phyloP scores from a whole-genome alignment of 2,888 invertebrate genomes.

The Lasioglossum morio region DNA sequence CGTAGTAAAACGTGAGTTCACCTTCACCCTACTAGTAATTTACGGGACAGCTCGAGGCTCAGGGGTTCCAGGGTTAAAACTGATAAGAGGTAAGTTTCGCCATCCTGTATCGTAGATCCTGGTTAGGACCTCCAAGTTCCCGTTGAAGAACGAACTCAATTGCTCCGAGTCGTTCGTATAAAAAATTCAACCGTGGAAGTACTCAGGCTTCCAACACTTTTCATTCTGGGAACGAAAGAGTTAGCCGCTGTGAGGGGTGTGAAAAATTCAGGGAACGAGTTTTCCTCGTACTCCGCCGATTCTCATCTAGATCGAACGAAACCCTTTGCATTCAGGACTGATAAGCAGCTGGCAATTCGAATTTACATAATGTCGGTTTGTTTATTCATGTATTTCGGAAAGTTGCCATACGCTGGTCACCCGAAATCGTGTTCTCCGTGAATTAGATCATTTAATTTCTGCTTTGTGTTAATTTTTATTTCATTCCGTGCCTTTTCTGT shows the following conservation, averaged over 20 bases:
- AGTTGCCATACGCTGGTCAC: background rate
- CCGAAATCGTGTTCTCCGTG: too few species aligned
- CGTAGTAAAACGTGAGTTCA: background rate
- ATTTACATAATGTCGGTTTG: background rate
- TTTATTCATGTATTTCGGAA: background rate
- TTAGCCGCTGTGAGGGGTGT: background rate
- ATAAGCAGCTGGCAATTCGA: background rate
- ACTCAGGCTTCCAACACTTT: slow-evolving; percentile 17
- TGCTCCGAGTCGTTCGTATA: background rate
- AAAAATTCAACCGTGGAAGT: slow-evolving; percentile 26
- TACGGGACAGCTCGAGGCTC: background rate
- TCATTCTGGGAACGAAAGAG: slow-evolving; percentile 21
- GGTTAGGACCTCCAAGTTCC: background rate
- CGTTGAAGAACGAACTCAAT: background rate
- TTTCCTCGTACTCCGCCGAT: background rate
- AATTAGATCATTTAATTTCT: too few species aligned
- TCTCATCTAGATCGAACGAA: background rate
- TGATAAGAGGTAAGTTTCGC: background rate
- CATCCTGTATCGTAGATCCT: background rate
- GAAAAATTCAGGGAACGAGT: slow-evolving; percentile 28
- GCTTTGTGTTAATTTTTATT: too few species aligned
- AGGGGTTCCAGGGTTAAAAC: background rate
- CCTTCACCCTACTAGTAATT: background rate
- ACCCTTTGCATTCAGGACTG: background rate
- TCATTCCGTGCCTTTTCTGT: too few species aligned